Evolutionary conservation across 2,113 vertebrate species (phyloP).

Genomic region (Anolis carolinensis): DNA sequence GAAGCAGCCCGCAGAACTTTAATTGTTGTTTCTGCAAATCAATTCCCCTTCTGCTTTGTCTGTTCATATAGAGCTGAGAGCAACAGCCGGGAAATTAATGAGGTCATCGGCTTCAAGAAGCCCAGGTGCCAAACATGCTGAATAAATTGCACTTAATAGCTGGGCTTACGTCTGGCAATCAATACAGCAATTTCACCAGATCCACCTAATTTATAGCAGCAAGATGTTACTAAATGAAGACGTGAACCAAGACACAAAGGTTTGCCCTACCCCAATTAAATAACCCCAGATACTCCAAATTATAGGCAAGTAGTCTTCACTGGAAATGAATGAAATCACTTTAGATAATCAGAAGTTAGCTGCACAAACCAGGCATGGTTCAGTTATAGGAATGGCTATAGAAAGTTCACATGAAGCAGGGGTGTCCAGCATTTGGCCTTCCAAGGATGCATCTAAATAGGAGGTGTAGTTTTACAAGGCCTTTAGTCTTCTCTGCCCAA

Average conservation of each 20-base stretch:
- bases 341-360: not conserved
- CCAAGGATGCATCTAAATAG: too few species aligned
- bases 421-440: too few species aligned
- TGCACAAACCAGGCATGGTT: not conserved
- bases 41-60: conserved; percentile 3
- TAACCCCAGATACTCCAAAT: not conserved
- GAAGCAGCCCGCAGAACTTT: not conserved
- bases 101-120: conserved; percentile 11
- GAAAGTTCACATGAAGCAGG: not conserved
- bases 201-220: conserved; percentile 10
- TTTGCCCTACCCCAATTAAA: not conserved
- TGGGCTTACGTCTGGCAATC: conserved; percentile 18
- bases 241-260: not conserved
- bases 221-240: conserved; percentile 6
- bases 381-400: not conserved
- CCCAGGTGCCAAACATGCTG: conserved; percentile 32
- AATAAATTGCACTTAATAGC: conserved; percentile 43
- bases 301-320: not conserved
- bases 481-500: too few species aligned
- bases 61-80: conserved; percentile 7
- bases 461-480: too few species aligned
- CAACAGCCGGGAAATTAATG: conserved; percentile 41
- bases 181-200: conserved; percentile 31
- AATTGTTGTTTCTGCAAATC: conserved; percentile 17
- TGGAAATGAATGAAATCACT: not conserved